These are phyloP conservation scores for Torymus auratus DNA, from an alignment of 2,888 invertebrate species.

Conservation along the genomic window DNA sequence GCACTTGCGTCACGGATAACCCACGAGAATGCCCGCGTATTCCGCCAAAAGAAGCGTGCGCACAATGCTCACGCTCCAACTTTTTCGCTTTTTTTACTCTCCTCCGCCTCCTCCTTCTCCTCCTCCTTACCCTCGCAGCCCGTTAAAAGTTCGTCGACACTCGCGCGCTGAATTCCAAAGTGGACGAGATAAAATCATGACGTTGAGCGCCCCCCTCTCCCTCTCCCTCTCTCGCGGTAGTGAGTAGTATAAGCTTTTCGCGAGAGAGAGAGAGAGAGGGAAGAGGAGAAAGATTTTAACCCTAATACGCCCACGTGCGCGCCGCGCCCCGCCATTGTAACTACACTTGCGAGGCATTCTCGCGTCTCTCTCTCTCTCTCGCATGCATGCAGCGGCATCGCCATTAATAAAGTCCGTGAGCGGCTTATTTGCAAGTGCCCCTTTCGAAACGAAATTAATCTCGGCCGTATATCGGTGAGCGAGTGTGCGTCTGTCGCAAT, in stretches of 20 bases:
- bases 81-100: too few species aligned
- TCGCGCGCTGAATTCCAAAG: constrained; percentile 45
- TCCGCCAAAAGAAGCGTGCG: too few species aligned
- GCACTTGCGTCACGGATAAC: too few species aligned
- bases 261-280: not conserved
- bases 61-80: too few species aligned
- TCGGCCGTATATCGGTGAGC: not conserved
- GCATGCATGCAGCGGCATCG: constrained; percentile 10
- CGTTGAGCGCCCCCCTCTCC: too few species aligned
- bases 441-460: constrained; percentile 10
- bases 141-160: constrained; percentile 53
- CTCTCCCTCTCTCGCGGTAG: too few species aligned
- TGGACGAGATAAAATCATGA: constrained; percentile 51
- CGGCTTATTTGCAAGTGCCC: not conserved
- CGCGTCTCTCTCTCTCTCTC: not conserved
- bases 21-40: too few species aligned
- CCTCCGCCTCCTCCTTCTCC: not conserved
- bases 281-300: not conserved
- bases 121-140: not conserved
- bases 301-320: constrained; percentile 20
- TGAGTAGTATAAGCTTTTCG: not conserved
- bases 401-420: constrained; percentile 12
- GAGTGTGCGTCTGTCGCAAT: too few species aligned
- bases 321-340: constrained; percentile 20
- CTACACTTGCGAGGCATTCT: too few species aligned